Evolutionary conservation across 2,888 invertebrate genomes (phyloP).

Genomic region (Homarus gammarus): DNA sequence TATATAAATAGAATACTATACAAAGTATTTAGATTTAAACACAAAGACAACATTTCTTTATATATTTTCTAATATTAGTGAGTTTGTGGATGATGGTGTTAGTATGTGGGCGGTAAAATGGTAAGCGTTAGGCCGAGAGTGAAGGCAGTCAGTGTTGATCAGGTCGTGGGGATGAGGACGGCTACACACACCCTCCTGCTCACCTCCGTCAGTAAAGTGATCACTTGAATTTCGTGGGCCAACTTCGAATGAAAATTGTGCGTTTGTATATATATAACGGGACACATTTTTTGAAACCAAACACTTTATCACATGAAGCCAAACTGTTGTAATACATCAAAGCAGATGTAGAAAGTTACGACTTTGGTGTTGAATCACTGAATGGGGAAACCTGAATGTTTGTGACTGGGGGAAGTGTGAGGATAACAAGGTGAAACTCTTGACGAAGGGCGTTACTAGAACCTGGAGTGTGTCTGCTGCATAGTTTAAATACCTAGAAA

Average conservation of each 20-base stretch:
- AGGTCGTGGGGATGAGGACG: neutral
- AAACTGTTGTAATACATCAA: neutral
- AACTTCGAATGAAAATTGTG: neutral
- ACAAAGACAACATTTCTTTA: neutral
- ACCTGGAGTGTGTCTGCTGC: neutral
- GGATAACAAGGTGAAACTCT: slow-evolving; percentile 12
- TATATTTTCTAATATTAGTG: neutral
- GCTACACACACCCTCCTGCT: neutral
- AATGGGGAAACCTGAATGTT: slow-evolving; percentile 3
- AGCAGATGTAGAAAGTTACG: slow-evolving; percentile 9
- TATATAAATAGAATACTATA: too few relatives aligned
- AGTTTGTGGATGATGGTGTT: neutral
- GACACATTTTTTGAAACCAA: neutral
- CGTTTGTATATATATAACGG: neutral
- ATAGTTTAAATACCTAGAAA: neutral
- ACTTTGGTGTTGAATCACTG: neutral
- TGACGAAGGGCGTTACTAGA: neutral
- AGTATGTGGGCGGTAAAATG: neutral
- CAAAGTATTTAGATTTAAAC: neutral
- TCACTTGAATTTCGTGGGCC: neutral
- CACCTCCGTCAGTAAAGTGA: neutral
- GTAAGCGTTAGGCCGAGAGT: neutral
- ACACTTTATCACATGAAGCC: neutral
- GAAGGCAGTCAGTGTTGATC: slow-evolving; percentile 32
- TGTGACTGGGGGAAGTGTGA: slow-evolving; percentile 2